These are phyloP conservation scores for Caenorhabditis wallacei DNA, from an alignment of 2,888 invertebrate species.

Conservation along the genomic window DNA sequence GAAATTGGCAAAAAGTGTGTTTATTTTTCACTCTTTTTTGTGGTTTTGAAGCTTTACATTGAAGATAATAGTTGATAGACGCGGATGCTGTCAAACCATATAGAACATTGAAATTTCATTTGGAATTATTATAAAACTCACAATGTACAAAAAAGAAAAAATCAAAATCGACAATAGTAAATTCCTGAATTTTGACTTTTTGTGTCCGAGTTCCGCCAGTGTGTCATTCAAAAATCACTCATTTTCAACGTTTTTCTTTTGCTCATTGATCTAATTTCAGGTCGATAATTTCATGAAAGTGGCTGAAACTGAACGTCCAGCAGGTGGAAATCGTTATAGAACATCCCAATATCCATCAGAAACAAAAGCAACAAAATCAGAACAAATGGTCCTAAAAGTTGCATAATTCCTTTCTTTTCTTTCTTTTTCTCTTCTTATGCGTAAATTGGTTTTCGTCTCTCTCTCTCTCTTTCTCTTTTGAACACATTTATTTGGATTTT, in stretches of 20 bases:
- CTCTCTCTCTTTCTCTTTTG: background rate
- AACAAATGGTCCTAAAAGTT: slow-evolving; percentile 46
- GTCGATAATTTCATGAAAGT: slow-evolving; percentile 82
- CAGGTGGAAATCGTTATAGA: slow-evolving; percentile 57
- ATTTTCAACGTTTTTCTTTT: background rate
- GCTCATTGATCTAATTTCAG: slow-evolving; percentile 59
- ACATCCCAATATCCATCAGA: slow-evolving; percentile 31
- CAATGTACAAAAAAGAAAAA: too few species aligned
- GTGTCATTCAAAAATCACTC: slow-evolving; percentile 17
- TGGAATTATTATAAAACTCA: too few species aligned
- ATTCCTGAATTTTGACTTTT: background rate
- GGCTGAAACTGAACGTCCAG: slow-evolving; percentile 76
- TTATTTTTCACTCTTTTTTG: background rate
- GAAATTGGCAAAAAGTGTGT: slow-evolving; percentile 44
- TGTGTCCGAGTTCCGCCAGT: slow-evolving; percentile 27
- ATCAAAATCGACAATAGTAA: too few species aligned
- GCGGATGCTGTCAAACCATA: background rate
- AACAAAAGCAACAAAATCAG: slow-evolving; percentile 28
- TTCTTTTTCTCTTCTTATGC: slow-evolving; percentile 7
- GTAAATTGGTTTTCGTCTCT: background rate
- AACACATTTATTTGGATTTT: background rate
- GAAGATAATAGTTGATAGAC: background rate
- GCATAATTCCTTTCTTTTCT: slow-evolving; percentile 7
- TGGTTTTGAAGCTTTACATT: slow-evolving; percentile 30
- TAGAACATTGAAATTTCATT: background rate